Evolutionary conservation across 92 coral and sea anemone species (phyloP).

Genomic region (Blastomussa wellsi): DNA sequence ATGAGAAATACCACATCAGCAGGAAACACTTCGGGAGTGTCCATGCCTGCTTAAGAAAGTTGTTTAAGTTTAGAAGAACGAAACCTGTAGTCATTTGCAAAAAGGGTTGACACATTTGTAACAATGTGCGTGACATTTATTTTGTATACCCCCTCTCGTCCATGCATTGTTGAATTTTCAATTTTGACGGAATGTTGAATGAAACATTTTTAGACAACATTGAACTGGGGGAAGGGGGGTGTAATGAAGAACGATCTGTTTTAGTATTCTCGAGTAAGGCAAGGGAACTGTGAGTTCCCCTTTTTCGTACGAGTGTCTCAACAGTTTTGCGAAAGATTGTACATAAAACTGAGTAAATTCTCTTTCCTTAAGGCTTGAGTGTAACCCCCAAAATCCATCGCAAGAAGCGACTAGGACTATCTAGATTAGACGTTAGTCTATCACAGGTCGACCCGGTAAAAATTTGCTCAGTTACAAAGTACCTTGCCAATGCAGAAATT

Average conservation of each 20-base stretch:
- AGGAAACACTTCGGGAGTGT: background rate
- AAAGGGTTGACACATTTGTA: too few relatives aligned
- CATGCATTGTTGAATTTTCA: too few relatives aligned
- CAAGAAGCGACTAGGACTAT: background rate
- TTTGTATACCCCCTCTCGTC: too few relatives aligned
- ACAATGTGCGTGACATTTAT: too few relatives aligned
- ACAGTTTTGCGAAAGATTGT: too few relatives aligned
- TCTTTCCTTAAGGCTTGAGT: background rate
- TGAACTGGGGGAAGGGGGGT: too few relatives aligned
- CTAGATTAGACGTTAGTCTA: background rate
- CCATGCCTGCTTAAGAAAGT: background rate
- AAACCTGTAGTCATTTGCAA: background rate
- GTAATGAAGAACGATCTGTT: too few relatives aligned
- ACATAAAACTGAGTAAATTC: background rate
- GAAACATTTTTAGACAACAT: too few relatives aligned
- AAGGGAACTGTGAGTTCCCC: too few relatives aligned
- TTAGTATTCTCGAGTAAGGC: too few relatives aligned
- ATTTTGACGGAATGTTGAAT: too few relatives aligned
- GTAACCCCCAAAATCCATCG: background rate
- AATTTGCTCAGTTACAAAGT: background rate
- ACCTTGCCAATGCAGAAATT: background rate
- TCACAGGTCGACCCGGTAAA: background rate
- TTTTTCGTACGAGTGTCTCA: too few relatives aligned
- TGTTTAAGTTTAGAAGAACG: background rate
- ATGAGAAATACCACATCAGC: background rate